A percentile compares a stretch with the other conserved stretches of the same genome.
Conservation (phyloP, 1,140 invertebrate genomes). For the Brachionus manjavacas region DNA sequence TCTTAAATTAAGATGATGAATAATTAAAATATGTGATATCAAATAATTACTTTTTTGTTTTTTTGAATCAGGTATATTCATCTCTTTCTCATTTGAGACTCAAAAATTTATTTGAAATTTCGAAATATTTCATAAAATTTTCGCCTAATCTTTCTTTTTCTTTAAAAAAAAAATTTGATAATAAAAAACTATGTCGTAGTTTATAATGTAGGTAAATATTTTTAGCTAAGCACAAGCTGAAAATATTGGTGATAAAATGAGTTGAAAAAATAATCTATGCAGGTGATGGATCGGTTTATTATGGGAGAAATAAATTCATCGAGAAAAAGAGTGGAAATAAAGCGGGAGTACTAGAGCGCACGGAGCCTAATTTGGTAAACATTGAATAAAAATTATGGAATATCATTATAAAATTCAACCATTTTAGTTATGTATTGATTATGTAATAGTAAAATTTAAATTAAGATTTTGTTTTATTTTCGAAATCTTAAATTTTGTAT, state of each 20-base stretch:
- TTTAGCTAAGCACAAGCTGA: neutral
- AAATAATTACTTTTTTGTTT: slow-evolving; percentile 21
- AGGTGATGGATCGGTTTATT: neutral
- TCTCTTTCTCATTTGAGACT: neutral
- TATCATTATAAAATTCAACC: neutral
- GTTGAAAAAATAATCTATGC: slow-evolving; percentile 1
- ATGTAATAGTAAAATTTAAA: slow-evolving; percentile 7
- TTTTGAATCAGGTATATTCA: neutral
- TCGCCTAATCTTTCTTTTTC: neutral
- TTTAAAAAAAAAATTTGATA: slow-evolving; percentile 21
- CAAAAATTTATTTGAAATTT: neutral
- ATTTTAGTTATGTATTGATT: slow-evolving; percentile 21
- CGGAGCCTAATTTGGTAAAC: neutral
- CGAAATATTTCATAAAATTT: neutral
- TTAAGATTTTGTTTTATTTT: slow-evolving; percentile 6
- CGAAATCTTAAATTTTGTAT: neutral
- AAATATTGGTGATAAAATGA: neutral
- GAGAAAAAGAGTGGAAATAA: neutral
- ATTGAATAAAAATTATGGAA: neutral
- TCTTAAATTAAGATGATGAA: neutral
- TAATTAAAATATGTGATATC: neutral
- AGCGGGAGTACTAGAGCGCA: neutral
- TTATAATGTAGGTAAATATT: slow-evolving; percentile 33
- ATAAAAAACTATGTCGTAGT: slow-evolving; percentile 30
- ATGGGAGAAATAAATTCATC: neutral